A percentile compares a stretch with the other conserved stretches of the same genome.
Evolutionary conservation across 1,140 invertebrate genomes (phyloP).

Genomic region (Aricia agestis): DNA sequence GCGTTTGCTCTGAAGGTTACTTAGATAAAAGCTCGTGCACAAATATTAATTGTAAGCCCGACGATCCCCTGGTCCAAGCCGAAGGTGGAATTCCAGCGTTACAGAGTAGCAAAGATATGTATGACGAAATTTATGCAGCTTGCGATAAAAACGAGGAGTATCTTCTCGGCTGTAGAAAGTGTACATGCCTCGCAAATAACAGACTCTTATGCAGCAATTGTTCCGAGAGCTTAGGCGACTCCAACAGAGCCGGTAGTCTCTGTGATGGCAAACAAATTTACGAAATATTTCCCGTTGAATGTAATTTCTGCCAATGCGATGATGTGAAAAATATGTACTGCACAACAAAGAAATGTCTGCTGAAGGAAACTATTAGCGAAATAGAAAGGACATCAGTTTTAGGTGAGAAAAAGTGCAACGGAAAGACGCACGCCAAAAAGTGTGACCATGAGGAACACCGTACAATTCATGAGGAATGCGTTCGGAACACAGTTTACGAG

Average conservation of each 20-base stretch:
- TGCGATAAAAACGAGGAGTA: constrained; percentile 41
- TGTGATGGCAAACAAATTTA: constrained; percentile 21
- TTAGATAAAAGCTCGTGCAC: constrained; percentile 49
- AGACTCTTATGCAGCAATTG: constrained; percentile 43
- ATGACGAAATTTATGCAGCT: constrained; percentile 43
- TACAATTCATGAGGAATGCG: constrained; percentile 34
- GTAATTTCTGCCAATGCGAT: constrained; percentile 52
- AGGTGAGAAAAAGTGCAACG: constrained; percentile 5
- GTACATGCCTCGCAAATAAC: constrained; percentile 54
- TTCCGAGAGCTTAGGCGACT: neutral
- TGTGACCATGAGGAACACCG: constrained; percentile 16
- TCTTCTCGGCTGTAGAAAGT: constrained; percentile 45
- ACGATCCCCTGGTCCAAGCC: constrained; percentile 37
- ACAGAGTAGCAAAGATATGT: neutral
- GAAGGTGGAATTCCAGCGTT: constrained; percentile 26
- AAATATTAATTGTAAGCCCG: constrained; percentile 41
- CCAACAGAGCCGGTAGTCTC: neutral
- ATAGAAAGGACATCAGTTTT: neutral
- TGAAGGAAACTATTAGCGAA: neutral
- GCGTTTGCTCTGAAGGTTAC: constrained; percentile 44
- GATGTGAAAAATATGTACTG: constrained; percentile 36
- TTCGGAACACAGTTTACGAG: constrained; percentile 39
- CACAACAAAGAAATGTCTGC: constrained; percentile 40
- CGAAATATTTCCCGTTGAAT: constrained; percentile 38
- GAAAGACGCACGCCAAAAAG: neutral